These are phyloP conservation scores for Ganaspis brasiliensis DNA, from an alignment of 2,888 invertebrate genomes.

Conservation along the genomic window DNA sequence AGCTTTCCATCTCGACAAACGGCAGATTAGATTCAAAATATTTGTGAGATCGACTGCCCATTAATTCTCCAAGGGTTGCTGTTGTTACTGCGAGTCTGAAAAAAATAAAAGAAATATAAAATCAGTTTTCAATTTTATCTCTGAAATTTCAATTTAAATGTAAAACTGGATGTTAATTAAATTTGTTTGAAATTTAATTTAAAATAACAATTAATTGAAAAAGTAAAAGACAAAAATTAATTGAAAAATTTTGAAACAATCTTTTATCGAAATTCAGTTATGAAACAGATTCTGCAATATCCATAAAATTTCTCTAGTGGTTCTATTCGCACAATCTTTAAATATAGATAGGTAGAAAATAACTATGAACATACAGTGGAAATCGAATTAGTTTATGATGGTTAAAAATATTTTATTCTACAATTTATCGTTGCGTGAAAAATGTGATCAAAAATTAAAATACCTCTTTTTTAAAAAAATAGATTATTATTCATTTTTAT, in stretches of 20 bases:
- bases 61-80: conserved; percentile 74
- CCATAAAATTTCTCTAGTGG: background rate
- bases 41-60: conserved; percentile 74
- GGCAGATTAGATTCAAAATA: conserved; percentile 82
- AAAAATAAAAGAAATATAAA: background rate
- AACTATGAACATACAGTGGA: background rate
- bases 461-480: conserved; percentile 75
- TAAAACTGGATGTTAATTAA: no score
- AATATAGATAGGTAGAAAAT: conserved; percentile 14
- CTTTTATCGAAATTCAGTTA: no score
- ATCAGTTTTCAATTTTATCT: no score
- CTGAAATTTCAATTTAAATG: no score
- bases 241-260: no score
- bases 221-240: no score
- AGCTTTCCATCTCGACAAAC: conserved; percentile 91
- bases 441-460: background rate
- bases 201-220: no score
- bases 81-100: conserved; percentile 70
- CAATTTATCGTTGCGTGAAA: background rate
- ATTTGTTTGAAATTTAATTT: no score
- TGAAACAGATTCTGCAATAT: conserved; percentile 30
- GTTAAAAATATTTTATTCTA: background rate
- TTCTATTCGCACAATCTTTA: conserved; percentile 7
- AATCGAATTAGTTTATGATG: conserved; percentile 3
- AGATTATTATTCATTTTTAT: background rate